Conservation (phyloP, 2,797 vertebrate species). For the Melanotaenia trifasciata region DNA sequence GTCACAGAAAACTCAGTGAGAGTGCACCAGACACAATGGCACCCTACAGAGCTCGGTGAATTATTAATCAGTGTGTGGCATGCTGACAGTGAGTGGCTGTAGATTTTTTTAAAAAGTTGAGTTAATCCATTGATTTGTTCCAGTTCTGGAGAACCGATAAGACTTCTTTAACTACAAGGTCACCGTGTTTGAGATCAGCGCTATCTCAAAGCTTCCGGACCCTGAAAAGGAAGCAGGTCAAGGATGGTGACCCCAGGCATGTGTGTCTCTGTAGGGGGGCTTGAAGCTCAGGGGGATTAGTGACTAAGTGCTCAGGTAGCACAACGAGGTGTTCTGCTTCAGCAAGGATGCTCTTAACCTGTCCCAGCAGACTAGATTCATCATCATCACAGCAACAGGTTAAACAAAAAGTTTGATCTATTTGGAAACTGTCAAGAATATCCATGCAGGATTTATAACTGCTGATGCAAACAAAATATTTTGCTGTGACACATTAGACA, state of each 20-base stretch:
- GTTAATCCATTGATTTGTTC: constrained; percentile 24
- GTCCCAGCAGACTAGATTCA: constrained; percentile 34
- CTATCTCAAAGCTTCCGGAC: constrained; percentile 21
- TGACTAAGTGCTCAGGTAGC: constrained; percentile 64
- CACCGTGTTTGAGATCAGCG: constrained; percentile 35
- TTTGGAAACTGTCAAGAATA: not conserved
- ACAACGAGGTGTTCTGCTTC: constrained; percentile 67
- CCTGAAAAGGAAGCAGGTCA: constrained; percentile 62
- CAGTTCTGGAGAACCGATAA: constrained; percentile 34
- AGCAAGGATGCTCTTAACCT: constrained; percentile 47
- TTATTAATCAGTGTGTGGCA: constrained; percentile 78
- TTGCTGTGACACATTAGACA: not conserved
- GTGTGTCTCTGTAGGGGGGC: constrained; percentile 71
- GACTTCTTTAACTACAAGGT: constrained; percentile 18
- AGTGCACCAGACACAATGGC: constrained; percentile 67
- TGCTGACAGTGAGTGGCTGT: constrained; percentile 53
- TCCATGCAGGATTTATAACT: not conserved
- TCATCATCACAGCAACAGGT: constrained; percentile 8
- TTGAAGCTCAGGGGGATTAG: constrained; percentile 56
- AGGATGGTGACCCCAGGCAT: constrained; percentile 68
- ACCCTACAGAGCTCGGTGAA: constrained; percentile 72
- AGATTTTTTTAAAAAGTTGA: constrained; percentile 45
- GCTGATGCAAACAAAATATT: constrained; percentile 1
- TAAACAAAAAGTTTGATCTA: not conserved
- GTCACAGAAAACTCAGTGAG: constrained; percentile 71